Conservation (phyloP, 53 echinoderm and acorn worm genomes). For the Holothuria scabra region DNA sequence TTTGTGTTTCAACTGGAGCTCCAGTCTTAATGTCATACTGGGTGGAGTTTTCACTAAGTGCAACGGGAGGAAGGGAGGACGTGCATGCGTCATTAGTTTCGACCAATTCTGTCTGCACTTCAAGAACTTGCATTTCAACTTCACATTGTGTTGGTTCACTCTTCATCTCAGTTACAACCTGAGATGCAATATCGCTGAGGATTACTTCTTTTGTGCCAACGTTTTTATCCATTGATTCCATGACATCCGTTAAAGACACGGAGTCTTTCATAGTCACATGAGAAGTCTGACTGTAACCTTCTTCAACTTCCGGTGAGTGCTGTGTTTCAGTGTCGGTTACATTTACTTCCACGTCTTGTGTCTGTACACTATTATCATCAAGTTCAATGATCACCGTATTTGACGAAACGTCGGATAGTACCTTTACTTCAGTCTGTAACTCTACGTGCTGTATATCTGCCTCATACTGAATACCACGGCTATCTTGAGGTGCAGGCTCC, state of each 20-base stretch:
- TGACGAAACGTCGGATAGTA: not conserved
- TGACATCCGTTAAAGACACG: not conserved
- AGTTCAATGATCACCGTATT: not conserved
- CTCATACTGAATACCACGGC: conserved; percentile 8
- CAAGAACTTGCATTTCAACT: conserved; percentile 5
- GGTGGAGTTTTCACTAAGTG: conserved; percentile 4
- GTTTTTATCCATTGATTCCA: not conserved
- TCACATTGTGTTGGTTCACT: conserved; percentile 21
- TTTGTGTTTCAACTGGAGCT: not conserved
- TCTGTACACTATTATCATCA: conserved; percentile 14
- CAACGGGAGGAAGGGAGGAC: not conserved
- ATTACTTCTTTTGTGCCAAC: conserved; percentile 3
- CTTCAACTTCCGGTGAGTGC: not conserved
- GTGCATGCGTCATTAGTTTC: not conserved
- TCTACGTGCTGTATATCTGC: not conserved
- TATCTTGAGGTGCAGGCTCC: not conserved
- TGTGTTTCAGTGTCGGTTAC: conserved; percentile 7
- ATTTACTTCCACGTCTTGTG: not conserved
- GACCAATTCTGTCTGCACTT: conserved; percentile 4
- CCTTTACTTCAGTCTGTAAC: conserved; percentile 4
- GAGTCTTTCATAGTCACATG: not conserved
- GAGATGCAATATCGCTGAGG: conserved; percentile 17
- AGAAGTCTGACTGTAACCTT: not conserved
- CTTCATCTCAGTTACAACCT: not conserved
- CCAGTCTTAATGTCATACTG: conserved; percentile 18